phyloP scores from a whole-genome alignment of 2,113 vertebrate species.

The Phainopepla nitens region DNA sequence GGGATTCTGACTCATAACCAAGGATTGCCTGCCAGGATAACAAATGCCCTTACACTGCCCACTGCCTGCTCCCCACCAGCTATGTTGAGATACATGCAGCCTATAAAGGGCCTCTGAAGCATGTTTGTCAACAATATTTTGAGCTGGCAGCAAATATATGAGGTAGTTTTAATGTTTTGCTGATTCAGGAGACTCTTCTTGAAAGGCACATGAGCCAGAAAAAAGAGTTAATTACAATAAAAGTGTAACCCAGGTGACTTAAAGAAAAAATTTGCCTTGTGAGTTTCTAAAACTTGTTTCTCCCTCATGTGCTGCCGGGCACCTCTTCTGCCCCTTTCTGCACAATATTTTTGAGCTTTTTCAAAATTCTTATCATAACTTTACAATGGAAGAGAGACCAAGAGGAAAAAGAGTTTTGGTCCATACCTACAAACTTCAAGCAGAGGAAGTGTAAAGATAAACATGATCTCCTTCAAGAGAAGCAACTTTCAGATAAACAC shows the following conservation, averaged over 20 bases:
- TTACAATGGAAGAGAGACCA: background rate
- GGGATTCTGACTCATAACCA: background rate
- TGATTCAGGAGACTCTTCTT: background rate
- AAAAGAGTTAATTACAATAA: background rate
- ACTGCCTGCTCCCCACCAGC: background rate
- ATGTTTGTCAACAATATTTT: background rate
- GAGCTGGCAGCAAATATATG: background rate
- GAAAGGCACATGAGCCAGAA: background rate
- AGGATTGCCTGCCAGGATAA: background rate
- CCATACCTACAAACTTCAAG: background rate
- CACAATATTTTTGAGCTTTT: background rate
- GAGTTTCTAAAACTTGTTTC: background rate
- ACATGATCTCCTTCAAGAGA: background rate
- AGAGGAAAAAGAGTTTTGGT: background rate
- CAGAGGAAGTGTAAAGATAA: background rate
- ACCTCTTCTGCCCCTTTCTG: background rate
- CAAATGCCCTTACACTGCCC: rapidly evolving
- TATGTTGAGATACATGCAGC: background rate
- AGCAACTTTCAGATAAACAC: background rate
- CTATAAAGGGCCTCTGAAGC: background rate
- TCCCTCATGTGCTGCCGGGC: rapidly evolving
- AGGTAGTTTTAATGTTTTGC: background rate
- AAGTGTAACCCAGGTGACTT: background rate
- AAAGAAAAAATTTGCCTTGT: background rate
- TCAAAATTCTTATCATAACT: background rate